Evolutionary conservation across 2,888 invertebrate genomes (phyloP), one percentile per base, ranked within the genome.

Genomic region (Heliconius aoede): DNA sequence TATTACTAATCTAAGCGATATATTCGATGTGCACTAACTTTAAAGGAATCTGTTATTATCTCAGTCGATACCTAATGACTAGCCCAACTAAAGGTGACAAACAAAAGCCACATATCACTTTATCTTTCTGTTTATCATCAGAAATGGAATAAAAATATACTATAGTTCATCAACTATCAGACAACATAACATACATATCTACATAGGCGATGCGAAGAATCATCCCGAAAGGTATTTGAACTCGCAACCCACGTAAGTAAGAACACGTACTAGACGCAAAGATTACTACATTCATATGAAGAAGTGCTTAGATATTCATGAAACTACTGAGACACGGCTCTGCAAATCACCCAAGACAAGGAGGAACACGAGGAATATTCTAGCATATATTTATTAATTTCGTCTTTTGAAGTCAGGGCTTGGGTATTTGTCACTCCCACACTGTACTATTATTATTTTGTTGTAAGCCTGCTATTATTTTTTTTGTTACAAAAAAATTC

Each of bases 241-340:
- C 65, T 7, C 7, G 11, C 24, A 65, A 36, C 65, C 36, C 65
- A 40, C 36, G 65, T 32, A 32, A 32, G n/a, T n/a, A 62, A 24
- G 24, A 36, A 36, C 24, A 36, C 13, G 24, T 13, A 40, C 65
- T 65, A 65, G 24, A 40, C 36, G 32, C 30, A n/a, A 55, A 62
- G 11, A 68, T 32, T 32, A 24, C 28, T 69, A 62, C 51, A 69
- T 68, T 46, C 61, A 40, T 46, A 40, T 69, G 68, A 60, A 74
- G 46, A 32, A 69, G 69, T 62, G 61, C 68, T 74, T 62, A 46
- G 69, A 21, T 74, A 74, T 74, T 74, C 69, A 74, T 74, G 74
- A 74, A 74, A 74, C 69, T 62, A 46, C 74, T 13, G 28, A 74
- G 68, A 68, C 69, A 32, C 24, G 60, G 74, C 60, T 32, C 18